Conservation (phyloP, 2,113 vertebrate species). For the Burhinus bistriatus region DNA sequence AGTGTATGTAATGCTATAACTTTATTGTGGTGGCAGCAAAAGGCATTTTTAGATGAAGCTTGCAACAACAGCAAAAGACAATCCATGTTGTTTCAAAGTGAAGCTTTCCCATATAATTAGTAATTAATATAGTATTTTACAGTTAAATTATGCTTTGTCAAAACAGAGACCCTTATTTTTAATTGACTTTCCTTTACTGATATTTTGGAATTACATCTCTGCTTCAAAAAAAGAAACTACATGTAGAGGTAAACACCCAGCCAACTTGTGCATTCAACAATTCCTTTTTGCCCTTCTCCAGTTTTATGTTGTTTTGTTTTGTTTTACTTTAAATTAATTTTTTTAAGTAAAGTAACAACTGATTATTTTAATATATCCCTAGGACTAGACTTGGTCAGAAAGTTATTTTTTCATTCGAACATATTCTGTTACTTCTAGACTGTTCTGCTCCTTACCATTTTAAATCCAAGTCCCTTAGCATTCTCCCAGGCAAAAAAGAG, state of each 20-base stretch:
- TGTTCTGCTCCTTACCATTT: fast-evolving
- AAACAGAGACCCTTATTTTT: not conserved
- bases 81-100: not conserved
- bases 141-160: not conserved
- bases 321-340: not conserved
- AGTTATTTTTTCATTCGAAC: not conserved
- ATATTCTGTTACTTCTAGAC: not conserved
- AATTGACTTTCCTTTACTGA: not conserved
- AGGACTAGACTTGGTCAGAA: not conserved
- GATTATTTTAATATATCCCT: not conserved
- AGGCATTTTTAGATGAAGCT: not conserved
- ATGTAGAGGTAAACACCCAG: not conserved
- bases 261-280: not conserved
- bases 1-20: not conserved
- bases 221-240: not conserved
- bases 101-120: not conserved
- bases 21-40: not conserved
- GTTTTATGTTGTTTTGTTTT: not conserved
- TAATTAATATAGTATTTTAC: not conserved
- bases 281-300: not conserved
- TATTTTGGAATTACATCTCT: not conserved
- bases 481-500: not conserved
- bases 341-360: not conserved
- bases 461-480: not conserved
- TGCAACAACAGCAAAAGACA: not conserved